Conservation (phyloP, 2,797 vertebrate genomes). For the Melopsittacus undulatus region DNA sequence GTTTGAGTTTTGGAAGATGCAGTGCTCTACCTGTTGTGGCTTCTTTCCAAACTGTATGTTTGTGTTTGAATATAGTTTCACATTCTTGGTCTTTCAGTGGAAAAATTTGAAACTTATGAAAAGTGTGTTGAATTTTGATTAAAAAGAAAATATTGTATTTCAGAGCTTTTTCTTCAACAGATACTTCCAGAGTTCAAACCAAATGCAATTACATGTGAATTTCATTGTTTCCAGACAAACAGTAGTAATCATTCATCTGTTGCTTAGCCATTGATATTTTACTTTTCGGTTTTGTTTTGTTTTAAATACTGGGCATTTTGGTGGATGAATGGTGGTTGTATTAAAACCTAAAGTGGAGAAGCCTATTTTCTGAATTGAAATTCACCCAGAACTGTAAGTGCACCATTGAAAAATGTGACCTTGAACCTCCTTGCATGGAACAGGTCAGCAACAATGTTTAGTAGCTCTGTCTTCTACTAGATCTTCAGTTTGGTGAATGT, state of each 20-base stretch:
- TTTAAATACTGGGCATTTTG: not conserved
- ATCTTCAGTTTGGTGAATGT: not conserved
- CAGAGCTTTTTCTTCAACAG: not conserved
- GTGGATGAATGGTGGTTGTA: not conserved
- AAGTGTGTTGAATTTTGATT: not conserved
- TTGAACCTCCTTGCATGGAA: not conserved
- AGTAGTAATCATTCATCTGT: not conserved
- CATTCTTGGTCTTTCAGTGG: not conserved
- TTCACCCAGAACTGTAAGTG: not conserved
- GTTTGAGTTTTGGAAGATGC: not conserved
- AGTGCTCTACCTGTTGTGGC: not conserved
- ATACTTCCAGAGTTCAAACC: not conserved
- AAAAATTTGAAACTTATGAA: not conserved
- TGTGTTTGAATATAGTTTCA: not conserved
- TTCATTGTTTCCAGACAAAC: not conserved
- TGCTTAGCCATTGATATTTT: not conserved
- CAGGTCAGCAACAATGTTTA: not conserved
- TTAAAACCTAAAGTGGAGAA: not conserved
- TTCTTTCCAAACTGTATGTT: not conserved
- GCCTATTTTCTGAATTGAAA: not conserved
- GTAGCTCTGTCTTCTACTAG: not conserved
- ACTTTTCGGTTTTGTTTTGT: not conserved
- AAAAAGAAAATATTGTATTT: not conserved
- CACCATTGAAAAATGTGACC: not conserved
- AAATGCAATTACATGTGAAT: not conserved